Conservation (phyloP, 2,888 invertebrate species). For the Drosophila buzzatii region DNA sequence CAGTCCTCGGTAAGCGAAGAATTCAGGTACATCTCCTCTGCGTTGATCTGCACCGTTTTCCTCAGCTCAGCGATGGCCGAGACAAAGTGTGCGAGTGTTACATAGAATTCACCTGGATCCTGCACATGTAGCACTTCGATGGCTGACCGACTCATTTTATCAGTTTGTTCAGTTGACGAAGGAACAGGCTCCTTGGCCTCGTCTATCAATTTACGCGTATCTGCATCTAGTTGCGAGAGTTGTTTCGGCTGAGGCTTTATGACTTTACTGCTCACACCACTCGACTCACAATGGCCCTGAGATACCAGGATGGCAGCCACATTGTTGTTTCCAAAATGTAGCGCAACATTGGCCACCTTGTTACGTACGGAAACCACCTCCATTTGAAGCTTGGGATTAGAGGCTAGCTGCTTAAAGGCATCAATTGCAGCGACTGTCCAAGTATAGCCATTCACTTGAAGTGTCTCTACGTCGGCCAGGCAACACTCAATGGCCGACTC, state of each 20-base stretch:
- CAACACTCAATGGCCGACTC: conserved; percentile 81
- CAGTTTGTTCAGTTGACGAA: not conserved
- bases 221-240: conserved; percentile 9
- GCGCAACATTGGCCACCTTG: conserved; percentile 82
- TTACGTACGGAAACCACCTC: conserved; percentile 74
- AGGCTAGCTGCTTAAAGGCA: conserved; percentile 83
- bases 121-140: conserved; percentile 86
- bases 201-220: conserved; percentile 35
- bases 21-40: conserved; percentile 1
- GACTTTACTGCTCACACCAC: conserved; percentile 80
- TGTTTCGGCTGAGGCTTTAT: not conserved
- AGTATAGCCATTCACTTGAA: conserved; percentile 71
- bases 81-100: conserved; percentile 86
- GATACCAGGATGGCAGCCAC: conserved; percentile 87
- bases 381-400: conserved; percentile 83
- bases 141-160: conserved; percentile 45
- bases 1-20: conserved; percentile 82
- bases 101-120: conserved; percentile 88
- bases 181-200: not conserved
- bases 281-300: conserved; percentile 86
- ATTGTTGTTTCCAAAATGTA: conserved; percentile 84
- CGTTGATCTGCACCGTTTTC: conserved; percentile 86
- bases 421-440: conserved; percentile 84
- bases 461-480: conserved; percentile 85
- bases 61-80: conserved; percentile 86